These are phyloP conservation scores for Sarcophilus harrisii DNA, from an alignment of 2,797 vertebrate species.

Conservation along the genomic window DNA sequence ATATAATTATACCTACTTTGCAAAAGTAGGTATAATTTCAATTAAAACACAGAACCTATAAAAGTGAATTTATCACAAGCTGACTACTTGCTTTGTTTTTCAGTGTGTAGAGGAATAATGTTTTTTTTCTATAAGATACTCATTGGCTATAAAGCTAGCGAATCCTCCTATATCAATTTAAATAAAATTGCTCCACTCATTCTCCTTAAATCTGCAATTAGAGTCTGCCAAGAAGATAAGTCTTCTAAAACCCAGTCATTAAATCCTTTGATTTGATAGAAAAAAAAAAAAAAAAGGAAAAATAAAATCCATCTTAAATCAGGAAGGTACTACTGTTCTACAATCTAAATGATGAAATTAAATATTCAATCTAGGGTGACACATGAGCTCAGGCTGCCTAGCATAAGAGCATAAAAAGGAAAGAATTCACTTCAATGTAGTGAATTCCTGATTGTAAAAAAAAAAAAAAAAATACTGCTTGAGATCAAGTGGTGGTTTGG, in stretches of 20 bases:
- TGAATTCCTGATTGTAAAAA: neutral
- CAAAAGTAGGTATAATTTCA: neutral
- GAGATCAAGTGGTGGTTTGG: neutral
- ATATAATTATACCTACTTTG: too few species aligned
- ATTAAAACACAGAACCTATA: neutral
- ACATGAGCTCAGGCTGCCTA: neutral
- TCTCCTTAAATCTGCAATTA: neutral
- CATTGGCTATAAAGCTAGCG: neutral
- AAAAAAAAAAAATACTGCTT: neutral
- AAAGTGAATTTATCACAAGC: neutral
- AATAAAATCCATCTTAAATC: neutral
- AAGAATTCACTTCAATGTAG: neutral
- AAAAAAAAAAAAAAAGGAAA: neutral
- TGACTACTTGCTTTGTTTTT: neutral
- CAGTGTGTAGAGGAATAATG: neutral
- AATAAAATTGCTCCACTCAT: neutral
- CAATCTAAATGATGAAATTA: neutral
- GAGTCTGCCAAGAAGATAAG: neutral
- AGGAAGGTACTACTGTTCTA: neutral
- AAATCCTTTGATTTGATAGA: neutral
- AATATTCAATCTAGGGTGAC: neutral
- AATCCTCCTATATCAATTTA: neutral
- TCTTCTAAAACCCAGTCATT: neutral
- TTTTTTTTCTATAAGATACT: neutral
- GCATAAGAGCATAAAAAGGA: neutral